Evolutionary conservation across 2,888 invertebrate species (phyloP), one percentile per base, ranked within the genome.

Genomic region (Mesochorus sp.): DNA sequence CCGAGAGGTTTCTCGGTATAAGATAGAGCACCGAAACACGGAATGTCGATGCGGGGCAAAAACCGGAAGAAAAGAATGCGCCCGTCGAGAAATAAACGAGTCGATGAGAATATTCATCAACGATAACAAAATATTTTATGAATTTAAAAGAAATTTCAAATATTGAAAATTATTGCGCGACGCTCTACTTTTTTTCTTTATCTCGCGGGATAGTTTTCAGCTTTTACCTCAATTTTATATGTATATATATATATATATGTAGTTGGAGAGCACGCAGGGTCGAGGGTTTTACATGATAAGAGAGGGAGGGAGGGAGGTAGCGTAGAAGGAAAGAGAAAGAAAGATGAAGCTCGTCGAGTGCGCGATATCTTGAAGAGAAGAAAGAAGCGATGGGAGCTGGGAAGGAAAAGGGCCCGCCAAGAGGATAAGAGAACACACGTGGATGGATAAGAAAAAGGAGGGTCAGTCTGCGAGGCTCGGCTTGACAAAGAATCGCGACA

Each of bases 401-500:
- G 24, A 14, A 42, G 44, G 2, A 44, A 34, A 57, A 42, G 28
- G 34, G 19, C 26, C 49, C n/a, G n/a, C n/a, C 19, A 12, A 44
- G 49, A 42, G 37, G 12, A 80, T 47, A 76, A 61, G 68, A 31
- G 64, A 68, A 61, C 59, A 64, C 66, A 74, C 76, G 62, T 53
- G 31, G 51, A 34, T 55, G 79, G 61, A 73, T 49, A 62, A 37
- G 67, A 75, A 49, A 73, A 76, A 64, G 53, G 34, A 64, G 78
- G 67, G 70, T 71, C 66, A 83, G 81, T 77, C 75, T 70, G 62
- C 53, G 51, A 39, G 67, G 55, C 76, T 74, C 61, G 76, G 80
- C 74, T 61, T 80, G 57, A 74, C 79, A 81, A 82, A 82, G 75
- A 76, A 81, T 77, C 79, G 78, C 81, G 83, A 86, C 86, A 86